Evolutionary conservation across 2,888 invertebrate genomes (phyloP).

Genomic region (Thera obeliscata): DNA sequence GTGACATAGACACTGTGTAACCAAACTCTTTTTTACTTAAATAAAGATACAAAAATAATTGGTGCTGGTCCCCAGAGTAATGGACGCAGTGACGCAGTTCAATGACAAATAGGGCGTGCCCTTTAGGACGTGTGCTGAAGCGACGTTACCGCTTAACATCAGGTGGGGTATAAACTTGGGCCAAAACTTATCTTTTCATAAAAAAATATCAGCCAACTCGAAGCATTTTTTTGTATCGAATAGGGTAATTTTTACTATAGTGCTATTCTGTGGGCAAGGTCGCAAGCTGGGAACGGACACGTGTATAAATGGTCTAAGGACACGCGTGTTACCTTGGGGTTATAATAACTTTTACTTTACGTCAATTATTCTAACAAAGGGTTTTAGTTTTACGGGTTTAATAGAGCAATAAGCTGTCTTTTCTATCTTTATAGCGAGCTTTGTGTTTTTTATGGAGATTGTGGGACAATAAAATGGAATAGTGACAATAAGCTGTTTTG

Average conservation of each 20-base stretch:
- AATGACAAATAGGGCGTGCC: too few relatives aligned
- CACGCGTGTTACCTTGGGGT: constrained; percentile 25
- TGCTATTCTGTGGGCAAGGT: constrained; percentile 19
- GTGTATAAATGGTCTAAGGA: constrained; percentile 17
- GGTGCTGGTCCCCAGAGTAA: too few relatives aligned
- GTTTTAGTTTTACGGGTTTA: constrained; percentile 10
- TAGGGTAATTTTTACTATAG: not conserved
- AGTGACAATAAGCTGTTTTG: not conserved
- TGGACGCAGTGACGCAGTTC: too few relatives aligned
- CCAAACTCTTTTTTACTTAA: too few relatives aligned
- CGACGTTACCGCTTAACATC: too few relatives aligned
- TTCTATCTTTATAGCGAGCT: constrained; percentile 1
- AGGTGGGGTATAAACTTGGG: too few relatives aligned
- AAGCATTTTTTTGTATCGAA: too few relatives aligned
- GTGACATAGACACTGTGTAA: too few relatives aligned
- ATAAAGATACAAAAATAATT: too few relatives aligned
- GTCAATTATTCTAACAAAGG: constrained; percentile 27
- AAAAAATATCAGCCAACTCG: too few relatives aligned
- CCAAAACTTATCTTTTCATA: too few relatives aligned
- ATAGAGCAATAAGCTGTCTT: not conserved
- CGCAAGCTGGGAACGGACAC: constrained; percentile 3
- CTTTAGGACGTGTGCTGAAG: too few relatives aligned
- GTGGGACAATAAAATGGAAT: not conserved
- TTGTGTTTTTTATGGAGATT: not conserved
- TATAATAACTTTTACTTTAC: constrained; percentile 27